Base-by-base conservation (phyloP, 1,140 invertebrate genomes). In the Pseudomyrmex gracilis region DNA sequence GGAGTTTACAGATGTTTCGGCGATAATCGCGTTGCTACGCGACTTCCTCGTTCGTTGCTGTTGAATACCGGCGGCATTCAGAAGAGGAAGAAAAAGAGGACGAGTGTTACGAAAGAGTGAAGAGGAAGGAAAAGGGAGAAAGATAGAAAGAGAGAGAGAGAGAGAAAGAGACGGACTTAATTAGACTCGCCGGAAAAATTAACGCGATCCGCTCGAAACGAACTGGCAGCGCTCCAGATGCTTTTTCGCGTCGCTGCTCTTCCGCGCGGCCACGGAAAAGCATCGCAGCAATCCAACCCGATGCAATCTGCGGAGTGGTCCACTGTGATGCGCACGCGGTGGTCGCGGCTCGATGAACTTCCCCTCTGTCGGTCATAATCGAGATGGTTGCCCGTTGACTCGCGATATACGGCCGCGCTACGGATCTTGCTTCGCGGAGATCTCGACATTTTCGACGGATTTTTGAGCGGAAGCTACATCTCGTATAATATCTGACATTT, bases 1-100 rank as follows among this genome's bases (percentile, higher is more conserved):
- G 22, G 63, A 73, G 85, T 89, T 87, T 87, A 86, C 85, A 84
- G 90, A 90, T 88, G 87, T 89, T 90, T 88, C 87, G 87, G 85
- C 85, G 90, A 92, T 92, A 92, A 92, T 92, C 86, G 89, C 85
- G 83, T 60, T 80, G 80, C 73, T 73, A 45, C 57, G 49, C 73
- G 86, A 84, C 66, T 88, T 83, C 73, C 85, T 63, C 89, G 87
- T 90, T 88, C 83, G 76, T 90, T 47, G 49, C 20, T 76, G 73
- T 88, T 86, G 84, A 91, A 90, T 83, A 78, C 89, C 80, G 68
- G 71, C 73, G 83, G 73, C 89, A 86, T 89, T 83, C 67, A 61
- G 55, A 49, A 53, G 49, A 22, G 8, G 10, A 13, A 47, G 45
- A 73, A 34, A 51, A 51, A 45, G 60, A n/a, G 15, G 20, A 15